Evolutionary conservation across 2,113 vertebrate species (phyloP).

Genomic region (Hemiprocne comata): DNA sequence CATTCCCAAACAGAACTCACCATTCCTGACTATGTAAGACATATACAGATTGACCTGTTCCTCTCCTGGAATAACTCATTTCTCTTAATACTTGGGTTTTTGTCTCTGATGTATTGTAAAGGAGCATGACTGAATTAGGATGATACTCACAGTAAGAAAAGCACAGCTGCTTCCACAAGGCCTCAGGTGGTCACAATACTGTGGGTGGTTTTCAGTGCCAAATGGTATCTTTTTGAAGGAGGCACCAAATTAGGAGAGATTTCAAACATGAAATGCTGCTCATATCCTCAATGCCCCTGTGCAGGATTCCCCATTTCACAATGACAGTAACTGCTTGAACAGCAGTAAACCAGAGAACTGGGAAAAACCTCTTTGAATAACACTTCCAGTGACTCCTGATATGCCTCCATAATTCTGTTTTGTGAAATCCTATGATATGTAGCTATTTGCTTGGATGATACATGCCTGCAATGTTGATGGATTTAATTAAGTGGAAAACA

Average conservation of each 20-base stretch:
- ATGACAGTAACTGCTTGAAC: fast-evolving
- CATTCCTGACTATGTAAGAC: neutral
- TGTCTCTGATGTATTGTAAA: neutral
- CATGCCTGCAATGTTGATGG: neutral
- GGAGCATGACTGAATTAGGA: neutral
- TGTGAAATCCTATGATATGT: neutral
- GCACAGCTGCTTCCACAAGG: neutral
- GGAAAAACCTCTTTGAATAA: neutral
- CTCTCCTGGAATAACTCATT: neutral
- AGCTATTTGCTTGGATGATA: neutral
- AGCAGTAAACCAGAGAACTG: neutral
- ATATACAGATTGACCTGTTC: neutral
- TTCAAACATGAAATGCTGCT: neutral
- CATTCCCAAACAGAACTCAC: neutral
- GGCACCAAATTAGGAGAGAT: neutral
- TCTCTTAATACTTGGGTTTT: neutral
- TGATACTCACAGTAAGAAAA: neutral
- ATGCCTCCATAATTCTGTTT: neutral
- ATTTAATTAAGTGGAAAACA: neutral
- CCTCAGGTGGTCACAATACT: neutral
- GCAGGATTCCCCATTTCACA: neutral
- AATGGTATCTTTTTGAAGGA: neutral
- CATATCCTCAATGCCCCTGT: fast-evolving
- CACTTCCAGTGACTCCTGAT: neutral
- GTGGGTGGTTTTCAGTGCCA: neutral